Evolutionary conservation across 1,140 invertebrate genomes (phyloP).

Genomic region (Archivesica marissinica): DNA sequence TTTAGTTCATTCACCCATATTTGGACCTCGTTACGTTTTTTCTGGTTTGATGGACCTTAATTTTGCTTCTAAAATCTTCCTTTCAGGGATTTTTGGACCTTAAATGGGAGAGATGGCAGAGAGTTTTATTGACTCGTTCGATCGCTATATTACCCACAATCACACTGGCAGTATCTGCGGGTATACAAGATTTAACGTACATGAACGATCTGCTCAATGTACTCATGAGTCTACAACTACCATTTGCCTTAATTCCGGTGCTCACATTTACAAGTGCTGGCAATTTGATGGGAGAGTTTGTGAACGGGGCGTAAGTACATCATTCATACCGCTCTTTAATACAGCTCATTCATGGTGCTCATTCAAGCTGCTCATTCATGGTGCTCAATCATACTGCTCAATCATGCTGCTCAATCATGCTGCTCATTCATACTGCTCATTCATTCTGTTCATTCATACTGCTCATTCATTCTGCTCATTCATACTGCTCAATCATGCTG

Average conservation of each 20-base stretch:
- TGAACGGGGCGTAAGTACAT: constrained; percentile 80
- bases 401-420: too few species aligned
- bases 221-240: constrained; percentile 92
- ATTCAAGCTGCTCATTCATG: too few species aligned
- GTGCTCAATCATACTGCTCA: too few species aligned
- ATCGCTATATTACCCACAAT: constrained; percentile 97
- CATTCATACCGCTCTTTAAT: too few species aligned
- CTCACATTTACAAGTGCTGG: constrained; percentile 93
- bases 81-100: constrained; percentile 93
- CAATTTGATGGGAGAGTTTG: constrained; percentile 88
- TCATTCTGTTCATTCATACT: too few species aligned
- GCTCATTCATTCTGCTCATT: too few species aligned
- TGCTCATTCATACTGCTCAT: too few species aligned
- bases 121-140: constrained; percentile 93
- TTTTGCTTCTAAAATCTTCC: constrained; percentile 14
- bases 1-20: too few species aligned
- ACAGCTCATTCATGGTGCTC: too few species aligned
- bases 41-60: too few species aligned
- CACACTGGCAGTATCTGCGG: constrained; percentile 89
- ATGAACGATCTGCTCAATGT: constrained; percentile 97
- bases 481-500: too few species aligned
- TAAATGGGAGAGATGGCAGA: constrained; percentile 94
- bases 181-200: constrained; percentile 90
- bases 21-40: too few species aligned
- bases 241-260: constrained; percentile 91